These are phyloP conservation scores for Deilephila elpenor DNA, from an alignment of 2,888 invertebrate genomes.

Conservation along the genomic window DNA sequence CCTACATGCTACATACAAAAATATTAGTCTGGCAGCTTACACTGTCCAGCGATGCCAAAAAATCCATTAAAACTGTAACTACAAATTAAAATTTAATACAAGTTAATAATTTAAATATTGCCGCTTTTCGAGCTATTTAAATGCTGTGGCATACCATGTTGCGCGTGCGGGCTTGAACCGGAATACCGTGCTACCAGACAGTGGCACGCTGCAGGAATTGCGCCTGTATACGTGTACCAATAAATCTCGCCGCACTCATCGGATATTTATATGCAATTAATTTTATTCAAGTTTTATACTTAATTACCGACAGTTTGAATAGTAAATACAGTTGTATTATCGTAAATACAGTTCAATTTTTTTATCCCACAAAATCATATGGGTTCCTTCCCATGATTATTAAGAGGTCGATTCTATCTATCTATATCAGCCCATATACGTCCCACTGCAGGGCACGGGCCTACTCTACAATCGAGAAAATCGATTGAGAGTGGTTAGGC, in stretches of 20 bases:
- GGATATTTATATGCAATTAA: constrained; percentile 7
- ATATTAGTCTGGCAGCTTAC: too few species aligned
- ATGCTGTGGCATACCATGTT: constrained; percentile 19
- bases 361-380: too few species aligned
- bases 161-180: constrained; percentile 21
- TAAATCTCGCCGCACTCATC: constrained; percentile 1
- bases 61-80: too few species aligned
- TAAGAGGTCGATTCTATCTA: too few species aligned
- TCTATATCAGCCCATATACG: too few species aligned
- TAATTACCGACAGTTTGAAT: not conserved
- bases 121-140: not conserved
- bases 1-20: too few species aligned
- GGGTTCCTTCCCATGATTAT: too few species aligned
- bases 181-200: constrained; percentile 14
- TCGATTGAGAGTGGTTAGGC: too few species aligned
- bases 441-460: too few species aligned
- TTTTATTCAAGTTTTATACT: not conserved
- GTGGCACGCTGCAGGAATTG: constrained; percentile 15
- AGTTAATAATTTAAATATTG: constrained; percentile 5
- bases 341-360: too few species aligned
- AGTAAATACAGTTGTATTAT: not conserved
- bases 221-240: not conserved
- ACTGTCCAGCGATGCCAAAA: too few species aligned
- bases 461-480: too few species aligned
- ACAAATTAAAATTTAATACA: not conserved